Conservation (phyloP, 2,888 invertebrate species). For the Hirtodrosophila confusa region DNA sequence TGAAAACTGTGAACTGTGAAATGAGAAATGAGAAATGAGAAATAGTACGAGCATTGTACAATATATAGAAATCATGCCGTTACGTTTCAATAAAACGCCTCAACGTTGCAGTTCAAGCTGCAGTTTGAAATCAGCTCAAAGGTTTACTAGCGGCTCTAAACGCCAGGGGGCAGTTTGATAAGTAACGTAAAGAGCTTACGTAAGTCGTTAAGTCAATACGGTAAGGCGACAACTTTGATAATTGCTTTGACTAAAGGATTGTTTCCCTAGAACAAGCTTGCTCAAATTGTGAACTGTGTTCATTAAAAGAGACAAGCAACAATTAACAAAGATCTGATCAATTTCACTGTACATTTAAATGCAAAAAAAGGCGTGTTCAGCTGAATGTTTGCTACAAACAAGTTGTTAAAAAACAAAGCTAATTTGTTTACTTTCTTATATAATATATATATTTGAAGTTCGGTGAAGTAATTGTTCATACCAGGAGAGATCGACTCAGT, state of each 20-base stretch:
- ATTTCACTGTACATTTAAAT: too few species aligned
- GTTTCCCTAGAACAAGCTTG: too few species aligned
- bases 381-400: too few species aligned
- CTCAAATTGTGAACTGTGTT: too few species aligned
- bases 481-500: too few species aligned
- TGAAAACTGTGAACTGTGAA: slow-evolving; percentile 78
- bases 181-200: slow-evolving; percentile 17
- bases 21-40: slow-evolving; percentile 63
- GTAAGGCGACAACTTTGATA: too few species aligned
- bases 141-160: slow-evolving; percentile 6
- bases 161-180: slow-evolving; percentile 1
- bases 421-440: slow-evolving; percentile 19
- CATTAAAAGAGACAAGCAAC: too few species aligned
- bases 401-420: slow-evolving; percentile 1
- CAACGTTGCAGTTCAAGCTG: slow-evolving; percentile 52
- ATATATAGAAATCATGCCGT: slow-evolving; percentile 58
- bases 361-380: too few species aligned
- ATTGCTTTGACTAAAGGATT: too few species aligned
- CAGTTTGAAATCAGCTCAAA: slow-evolving; percentile 50
- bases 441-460: too few species aligned
- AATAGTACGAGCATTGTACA: slow-evolving; percentile 28
- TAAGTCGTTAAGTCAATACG: slow-evolving; percentile 11
- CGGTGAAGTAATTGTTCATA: background rate
- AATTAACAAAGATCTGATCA: too few species aligned
- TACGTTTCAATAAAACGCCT: slow-evolving; percentile 58